A percentile compares a stretch with the other conserved stretches of the same genome.
These are phyloP conservation scores for Etheostoma cragini DNA, from an alignment of 2,113 vertebrate genomes.

Conservation along the genomic window DNA sequence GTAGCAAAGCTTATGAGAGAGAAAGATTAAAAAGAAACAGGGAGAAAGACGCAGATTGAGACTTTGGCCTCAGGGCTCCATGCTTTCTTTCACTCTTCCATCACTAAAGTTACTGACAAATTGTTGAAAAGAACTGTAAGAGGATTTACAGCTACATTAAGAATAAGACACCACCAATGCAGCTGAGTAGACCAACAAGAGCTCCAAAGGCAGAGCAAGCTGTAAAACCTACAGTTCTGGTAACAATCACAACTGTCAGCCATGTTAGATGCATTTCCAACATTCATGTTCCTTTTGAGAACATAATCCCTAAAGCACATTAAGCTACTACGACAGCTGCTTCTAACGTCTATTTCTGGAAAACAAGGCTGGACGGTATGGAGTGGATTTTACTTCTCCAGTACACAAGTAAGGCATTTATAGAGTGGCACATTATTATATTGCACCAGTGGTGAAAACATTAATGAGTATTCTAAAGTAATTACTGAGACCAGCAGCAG, in stretches of 20 bases:
- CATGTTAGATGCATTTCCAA: constrained; percentile 20
- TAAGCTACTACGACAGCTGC: background rate
- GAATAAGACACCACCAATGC: constrained; percentile 50
- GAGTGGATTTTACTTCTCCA: constrained; percentile 6
- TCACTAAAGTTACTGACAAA: constrained; percentile 50
- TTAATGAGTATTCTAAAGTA: constrained; percentile 11
- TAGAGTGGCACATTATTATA: constrained; percentile 10
- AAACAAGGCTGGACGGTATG: constrained; percentile 22
- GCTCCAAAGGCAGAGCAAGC: constrained; percentile 28
- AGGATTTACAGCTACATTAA: constrained; percentile 70
- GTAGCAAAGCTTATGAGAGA: constrained; percentile 15
- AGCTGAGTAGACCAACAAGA: constrained; percentile 29
- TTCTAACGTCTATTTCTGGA: constrained; percentile 16
- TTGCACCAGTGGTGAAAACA: constrained; percentile 21
- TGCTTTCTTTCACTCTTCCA: constrained; percentile 23
- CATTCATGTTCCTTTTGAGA: constrained; percentile 43
- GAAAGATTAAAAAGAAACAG: constrained; percentile 53
- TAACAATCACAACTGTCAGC: constrained; percentile 44
- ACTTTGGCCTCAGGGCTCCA: constrained; percentile 20
- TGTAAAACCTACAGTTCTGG: constrained; percentile 31
- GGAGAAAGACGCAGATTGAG: constrained; percentile 26
- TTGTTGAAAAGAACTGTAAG: constrained; percentile 38
- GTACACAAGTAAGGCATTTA: background rate
- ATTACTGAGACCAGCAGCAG: constrained; percentile 6
- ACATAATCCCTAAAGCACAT: constrained; percentile 40